A percentile compares a stretch with the other conserved stretches of the same genome.
Conservation (phyloP, 2,113 vertebrate genomes). For the Microtus montanus region DNA sequence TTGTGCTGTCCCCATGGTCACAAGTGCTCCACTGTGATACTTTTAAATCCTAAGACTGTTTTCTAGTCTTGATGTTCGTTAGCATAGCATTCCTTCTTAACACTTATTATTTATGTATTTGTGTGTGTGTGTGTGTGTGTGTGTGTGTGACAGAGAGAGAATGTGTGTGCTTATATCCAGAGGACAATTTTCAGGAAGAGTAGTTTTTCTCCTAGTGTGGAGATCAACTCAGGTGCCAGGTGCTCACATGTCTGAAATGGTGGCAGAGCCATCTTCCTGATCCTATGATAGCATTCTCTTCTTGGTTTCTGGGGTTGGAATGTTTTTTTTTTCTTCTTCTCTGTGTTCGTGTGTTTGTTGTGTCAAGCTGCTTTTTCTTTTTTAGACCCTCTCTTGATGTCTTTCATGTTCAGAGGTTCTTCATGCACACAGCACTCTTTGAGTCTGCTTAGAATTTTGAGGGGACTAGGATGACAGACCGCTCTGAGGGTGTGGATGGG, state of each 20-base stretch:
- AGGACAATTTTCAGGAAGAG: background rate
- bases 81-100: background rate
- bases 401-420: background rate
- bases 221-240: background rate
- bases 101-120: background rate
- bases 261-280: background rate
- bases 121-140: background rate
- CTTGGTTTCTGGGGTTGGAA: background rate
- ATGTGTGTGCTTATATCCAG: background rate
- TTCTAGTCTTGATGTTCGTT: conserved; percentile 18
- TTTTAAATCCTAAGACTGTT: conserved; percentile 9
- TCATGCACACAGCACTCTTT: background rate
- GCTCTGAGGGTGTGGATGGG: background rate
- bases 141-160: background rate
- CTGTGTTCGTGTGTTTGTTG: background rate
- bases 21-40: rapidly evolving
- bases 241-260: background rate
- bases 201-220: background rate
- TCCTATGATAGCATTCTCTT: background rate
- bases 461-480: too few species aligned
- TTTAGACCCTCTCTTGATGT: background rate
- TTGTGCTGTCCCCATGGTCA: background rate
- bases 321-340: background rate
- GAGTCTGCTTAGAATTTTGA: background rate
- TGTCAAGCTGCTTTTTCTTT: background rate